A percentile compares a stretch with the other conserved stretches of the same genome.
phyloP scores from a whole-genome alignment of 1,140 invertebrate genomes.

The Ostrea denselamellosa region DNA sequence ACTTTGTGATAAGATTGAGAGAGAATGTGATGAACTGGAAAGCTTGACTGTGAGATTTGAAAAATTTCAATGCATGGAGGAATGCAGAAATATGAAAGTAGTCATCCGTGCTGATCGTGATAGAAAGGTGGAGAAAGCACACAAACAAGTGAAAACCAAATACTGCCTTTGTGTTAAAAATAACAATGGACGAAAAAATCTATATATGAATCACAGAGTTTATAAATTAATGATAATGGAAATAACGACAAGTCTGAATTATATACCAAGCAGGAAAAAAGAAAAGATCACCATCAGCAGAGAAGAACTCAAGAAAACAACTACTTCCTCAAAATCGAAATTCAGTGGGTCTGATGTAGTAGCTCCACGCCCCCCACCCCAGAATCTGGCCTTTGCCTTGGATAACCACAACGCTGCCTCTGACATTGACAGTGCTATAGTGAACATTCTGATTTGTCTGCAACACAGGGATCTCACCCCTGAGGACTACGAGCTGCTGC shows the following conservation, averaged over 20 bases:
- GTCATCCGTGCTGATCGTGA: constrained; percentile 60
- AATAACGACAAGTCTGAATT: constrained; percentile 49
- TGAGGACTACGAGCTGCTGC: constrained; percentile 75
- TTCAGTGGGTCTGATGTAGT: constrained; percentile 4
- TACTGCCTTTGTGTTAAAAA: constrained; percentile 68
- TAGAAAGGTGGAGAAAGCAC: constrained; percentile 66
- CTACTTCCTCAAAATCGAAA: constrained; percentile 13
- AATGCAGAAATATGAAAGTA: constrained; percentile 55
- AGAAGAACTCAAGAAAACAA: constrained; percentile 42
- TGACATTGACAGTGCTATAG: constrained; percentile 57
- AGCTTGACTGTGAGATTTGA: constrained; percentile 43
- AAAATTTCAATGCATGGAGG: constrained; percentile 56
- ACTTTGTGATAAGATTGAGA: constrained; percentile 53
- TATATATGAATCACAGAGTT: constrained; percentile 71
- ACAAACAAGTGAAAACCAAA: constrained; percentile 70
- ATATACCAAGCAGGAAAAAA: constrained; percentile 54
- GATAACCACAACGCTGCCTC: constrained; percentile 60
- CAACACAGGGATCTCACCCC: constrained; percentile 73
- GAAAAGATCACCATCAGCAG: constrained; percentile 40
- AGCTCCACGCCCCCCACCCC: constrained; percentile 52
- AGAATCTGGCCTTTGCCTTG: constrained; percentile 67
- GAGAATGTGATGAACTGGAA: constrained; percentile 55
- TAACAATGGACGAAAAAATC: constrained; percentile 68
- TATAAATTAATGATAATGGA: constrained; percentile 67
- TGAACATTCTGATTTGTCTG: constrained; percentile 66